Conservation (phyloP, 2,797 vertebrate species). For the Sebastes jordani region DNA sequence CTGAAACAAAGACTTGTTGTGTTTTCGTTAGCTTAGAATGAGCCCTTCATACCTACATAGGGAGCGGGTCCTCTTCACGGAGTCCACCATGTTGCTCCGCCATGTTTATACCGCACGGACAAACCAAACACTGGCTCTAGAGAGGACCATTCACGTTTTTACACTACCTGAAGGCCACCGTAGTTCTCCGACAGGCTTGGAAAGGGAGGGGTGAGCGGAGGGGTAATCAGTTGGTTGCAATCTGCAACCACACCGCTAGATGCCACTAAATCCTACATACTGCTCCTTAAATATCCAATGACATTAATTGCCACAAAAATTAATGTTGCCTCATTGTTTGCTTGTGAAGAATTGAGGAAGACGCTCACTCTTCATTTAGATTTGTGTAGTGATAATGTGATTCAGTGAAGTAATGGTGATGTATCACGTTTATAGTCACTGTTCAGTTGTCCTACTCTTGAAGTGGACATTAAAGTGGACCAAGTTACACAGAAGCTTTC, state of each 20-base stretch:
- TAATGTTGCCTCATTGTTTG: neutral
- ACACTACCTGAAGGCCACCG: neutral
- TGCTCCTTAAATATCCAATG: too few species aligned
- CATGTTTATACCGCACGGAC: neutral
- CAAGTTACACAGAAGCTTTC: too few species aligned
- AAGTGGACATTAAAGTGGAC: too few species aligned
- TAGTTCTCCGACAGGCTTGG: neutral
- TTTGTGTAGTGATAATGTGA: neutral
- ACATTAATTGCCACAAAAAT: neutral
- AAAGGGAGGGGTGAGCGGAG: neutral
- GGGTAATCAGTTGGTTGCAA: neutral
- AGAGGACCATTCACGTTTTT: neutral
- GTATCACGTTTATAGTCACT: neutral
- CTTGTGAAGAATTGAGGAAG: neutral
- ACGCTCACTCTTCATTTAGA: neutral
- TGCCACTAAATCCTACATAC: too few species aligned
- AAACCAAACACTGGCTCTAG: neutral
- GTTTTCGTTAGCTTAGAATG: neutral
- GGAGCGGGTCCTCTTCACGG: neutral
- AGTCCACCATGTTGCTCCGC: neutral
- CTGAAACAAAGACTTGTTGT: neutral
- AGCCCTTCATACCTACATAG: neutral
- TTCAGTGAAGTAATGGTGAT: neutral
- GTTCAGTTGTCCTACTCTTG: neutral
- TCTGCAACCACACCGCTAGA: neutral